Percentiles rank a stretch among this genome's conserved stretches.
Evolutionary conservation across 2,888 invertebrate genomes (phyloP).

Genomic region (Rotaria macrura): DNA sequence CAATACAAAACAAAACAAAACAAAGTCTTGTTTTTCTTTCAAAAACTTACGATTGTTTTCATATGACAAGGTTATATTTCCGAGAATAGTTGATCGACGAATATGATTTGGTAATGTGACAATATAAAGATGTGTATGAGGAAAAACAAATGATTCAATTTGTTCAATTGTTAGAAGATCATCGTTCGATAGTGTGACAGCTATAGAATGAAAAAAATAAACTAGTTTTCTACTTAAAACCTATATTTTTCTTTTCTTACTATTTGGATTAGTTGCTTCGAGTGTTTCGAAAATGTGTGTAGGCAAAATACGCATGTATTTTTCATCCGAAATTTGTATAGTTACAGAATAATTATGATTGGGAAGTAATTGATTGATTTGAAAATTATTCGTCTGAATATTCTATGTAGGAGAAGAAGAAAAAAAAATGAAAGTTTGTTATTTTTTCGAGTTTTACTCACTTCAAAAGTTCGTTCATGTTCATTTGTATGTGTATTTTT

Average conservation of each 20-base stretch:
- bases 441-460: not conserved
- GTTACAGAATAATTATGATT: not conserved
- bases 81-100: not conserved
- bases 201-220: not conserved
- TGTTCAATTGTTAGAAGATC: not conserved
- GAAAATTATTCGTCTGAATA: not conserved
- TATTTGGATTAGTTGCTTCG: not conserved
- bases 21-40: no score
- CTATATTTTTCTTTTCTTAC: not conserved
- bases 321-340: not conserved
- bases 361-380: not conserved
- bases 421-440: not conserved
- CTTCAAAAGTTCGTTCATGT: not conserved
- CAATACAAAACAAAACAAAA: no score
- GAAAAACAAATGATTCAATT: slow-evolving; percentile 2
- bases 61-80: not conserved
- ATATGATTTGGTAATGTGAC: not conserved
- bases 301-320: not conserved
- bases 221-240: not conserved
- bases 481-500: not conserved
- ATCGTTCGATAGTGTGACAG: not conserved
- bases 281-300: not conserved
- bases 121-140: not conserved
- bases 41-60: not conserved
- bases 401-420: not conserved